Conservation (phyloP, 2,113 vertebrate genomes). For the Clupea harengus region DNA sequence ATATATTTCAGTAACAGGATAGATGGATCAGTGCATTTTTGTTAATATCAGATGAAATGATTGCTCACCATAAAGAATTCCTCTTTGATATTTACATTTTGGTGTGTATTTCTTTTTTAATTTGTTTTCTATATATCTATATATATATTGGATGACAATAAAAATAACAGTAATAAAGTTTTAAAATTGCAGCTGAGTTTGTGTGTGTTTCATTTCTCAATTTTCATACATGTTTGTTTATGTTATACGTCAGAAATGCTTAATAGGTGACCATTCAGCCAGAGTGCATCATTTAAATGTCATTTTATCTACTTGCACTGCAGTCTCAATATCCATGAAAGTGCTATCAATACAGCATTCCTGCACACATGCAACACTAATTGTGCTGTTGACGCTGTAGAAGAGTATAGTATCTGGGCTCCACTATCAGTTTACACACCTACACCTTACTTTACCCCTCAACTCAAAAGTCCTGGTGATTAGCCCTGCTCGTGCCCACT, state of each 20-base stretch:
- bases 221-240: neutral
- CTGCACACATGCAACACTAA: neutral
- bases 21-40: constrained; percentile 2
- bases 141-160: constrained; percentile 65
- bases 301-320: too few species aligned
- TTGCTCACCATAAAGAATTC: constrained; percentile 11
- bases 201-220: constrained; percentile 25
- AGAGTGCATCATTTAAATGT: neutral
- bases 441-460: neutral
- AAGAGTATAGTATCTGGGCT: neutral
- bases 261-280: too few species aligned
- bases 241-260: too few species aligned
- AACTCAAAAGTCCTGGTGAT: neutral
- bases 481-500: neutral
- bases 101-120: constrained; percentile 35
- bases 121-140: constrained; percentile 60
- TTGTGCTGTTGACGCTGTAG: neutral
- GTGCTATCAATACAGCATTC: too few species aligned
- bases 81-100: constrained; percentile 4
- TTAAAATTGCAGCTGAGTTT: constrained; percentile 37
- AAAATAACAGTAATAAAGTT: constrained; percentile 58
- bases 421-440: neutral
- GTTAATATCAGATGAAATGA: constrained; percentile 14
- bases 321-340: too few species aligned
- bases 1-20: constrained; percentile 9